phyloP scores from a whole-genome alignment of 2,113 vertebrate genomes.

The Oceanodroma tethys region DNA sequence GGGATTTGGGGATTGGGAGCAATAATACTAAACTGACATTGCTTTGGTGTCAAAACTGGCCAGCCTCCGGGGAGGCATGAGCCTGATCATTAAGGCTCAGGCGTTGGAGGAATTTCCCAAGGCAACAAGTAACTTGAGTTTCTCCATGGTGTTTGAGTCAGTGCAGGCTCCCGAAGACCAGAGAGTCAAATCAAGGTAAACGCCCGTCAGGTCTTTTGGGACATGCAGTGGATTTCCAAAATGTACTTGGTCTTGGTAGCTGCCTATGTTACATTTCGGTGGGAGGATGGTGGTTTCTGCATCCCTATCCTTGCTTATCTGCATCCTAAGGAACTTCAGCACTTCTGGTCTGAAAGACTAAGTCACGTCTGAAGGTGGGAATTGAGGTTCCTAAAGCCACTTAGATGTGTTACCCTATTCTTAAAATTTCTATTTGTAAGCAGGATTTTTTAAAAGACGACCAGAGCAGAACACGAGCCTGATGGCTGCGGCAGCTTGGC shows the following conservation, averaged over 20 bases:
- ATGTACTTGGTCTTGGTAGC: background rate
- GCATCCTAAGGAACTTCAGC: background rate
- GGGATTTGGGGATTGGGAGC: background rate
- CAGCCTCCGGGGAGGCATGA: background rate
- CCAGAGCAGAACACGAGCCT: no score
- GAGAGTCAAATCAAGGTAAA: background rate
- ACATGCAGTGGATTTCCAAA: background rate
- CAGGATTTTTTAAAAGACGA: background rate
- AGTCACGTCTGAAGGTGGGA: background rate
- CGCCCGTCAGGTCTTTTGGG: background rate
- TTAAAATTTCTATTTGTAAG: background rate
- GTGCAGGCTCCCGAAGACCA: background rate
- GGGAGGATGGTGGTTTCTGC: background rate
- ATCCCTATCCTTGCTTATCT: accelerated
- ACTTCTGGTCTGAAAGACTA: background rate
- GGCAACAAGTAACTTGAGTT: background rate
- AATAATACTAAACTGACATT: background rate
- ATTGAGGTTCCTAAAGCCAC: background rate
- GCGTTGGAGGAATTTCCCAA: background rate
- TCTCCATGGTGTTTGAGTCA: background rate
- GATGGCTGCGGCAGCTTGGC: background rate
- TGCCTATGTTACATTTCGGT: accelerated
- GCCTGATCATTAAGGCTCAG: background rate
- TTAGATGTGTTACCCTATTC: background rate
- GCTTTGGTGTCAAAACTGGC: background rate